Conservation (phyloP, 2,888 invertebrate species). For the Folsomia candida region DNA sequence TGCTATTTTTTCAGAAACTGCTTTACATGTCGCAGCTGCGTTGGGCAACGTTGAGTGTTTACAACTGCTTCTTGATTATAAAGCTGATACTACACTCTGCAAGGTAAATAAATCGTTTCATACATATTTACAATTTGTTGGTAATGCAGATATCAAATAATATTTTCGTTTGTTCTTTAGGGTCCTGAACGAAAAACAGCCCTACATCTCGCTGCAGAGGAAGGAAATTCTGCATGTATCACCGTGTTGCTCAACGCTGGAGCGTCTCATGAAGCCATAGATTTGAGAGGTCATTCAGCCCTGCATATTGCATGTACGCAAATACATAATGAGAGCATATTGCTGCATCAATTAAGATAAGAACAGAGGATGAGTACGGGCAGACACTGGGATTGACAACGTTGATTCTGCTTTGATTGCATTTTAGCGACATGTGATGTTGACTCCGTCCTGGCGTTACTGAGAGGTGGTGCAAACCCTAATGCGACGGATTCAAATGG, state of each 20-base stretch:
- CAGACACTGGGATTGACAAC: constrained; percentile 7
- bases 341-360: background rate
- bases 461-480: constrained; percentile 67
- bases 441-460: constrained; percentile 70
- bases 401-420: constrained; percentile 37
- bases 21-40: constrained; percentile 69
- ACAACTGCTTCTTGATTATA: constrained; percentile 70
- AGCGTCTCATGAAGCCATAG: constrained; percentile 72
- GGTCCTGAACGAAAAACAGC: constrained; percentile 61
- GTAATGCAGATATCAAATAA: background rate
- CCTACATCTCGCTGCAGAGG: constrained; percentile 73
- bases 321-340: constrained; percentile 62
- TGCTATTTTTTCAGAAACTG: constrained; percentile 63
- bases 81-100: constrained; percentile 60
- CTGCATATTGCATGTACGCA: constrained; percentile 70
- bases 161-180: constrained; percentile 22
- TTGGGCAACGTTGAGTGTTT: constrained; percentile 65
- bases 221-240: constrained; percentile 74
- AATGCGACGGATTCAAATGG: constrained; percentile 29
- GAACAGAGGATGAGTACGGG: background rate
- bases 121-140: too few relatives aligned
- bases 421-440: constrained; percentile 71
- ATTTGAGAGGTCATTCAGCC: constrained; percentile 75
- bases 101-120: constrained; percentile 25
- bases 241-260: constrained; percentile 69